Evolutionary conservation across 1,140 invertebrate species (phyloP).

Genomic region (Heliconius himera): DNA sequence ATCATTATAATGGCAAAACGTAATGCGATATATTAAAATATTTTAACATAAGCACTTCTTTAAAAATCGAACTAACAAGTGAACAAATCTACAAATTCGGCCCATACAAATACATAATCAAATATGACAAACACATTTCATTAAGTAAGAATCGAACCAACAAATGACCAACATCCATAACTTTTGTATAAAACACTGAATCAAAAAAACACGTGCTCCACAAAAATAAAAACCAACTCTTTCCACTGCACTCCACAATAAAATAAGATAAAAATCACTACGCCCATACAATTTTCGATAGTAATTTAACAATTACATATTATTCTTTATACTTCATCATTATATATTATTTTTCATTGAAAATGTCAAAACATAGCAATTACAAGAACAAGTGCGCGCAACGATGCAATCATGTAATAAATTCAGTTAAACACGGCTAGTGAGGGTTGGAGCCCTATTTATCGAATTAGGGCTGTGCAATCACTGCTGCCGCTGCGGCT

Average conservation of each 20-base stretch:
- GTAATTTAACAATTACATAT: not conserved
- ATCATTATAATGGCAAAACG: no score
- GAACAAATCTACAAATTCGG: no score
- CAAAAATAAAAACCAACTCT: not conserved
- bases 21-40: no score
- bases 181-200: not conserved
- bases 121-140: not conserved
- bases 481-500: conserved; percentile 59
- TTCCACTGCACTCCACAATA: not conserved
- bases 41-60: no score
- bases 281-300: not conserved
- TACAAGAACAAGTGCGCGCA: conserved; percentile 50
- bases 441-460: conserved; percentile 61
- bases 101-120: no score
- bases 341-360: conserved; percentile 22
- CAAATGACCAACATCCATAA: no score
- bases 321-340: not conserved
- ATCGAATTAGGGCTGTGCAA: conserved; percentile 75
- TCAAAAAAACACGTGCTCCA: not conserved
- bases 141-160: no score
- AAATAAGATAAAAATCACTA: conserved; percentile 5
- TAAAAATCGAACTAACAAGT: no score
- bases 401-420: conserved; percentile 72
- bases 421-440: conserved; percentile 58
- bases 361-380: conserved; percentile 40